Percentiles rank a stretch among this genome's conserved stretches.
These are phyloP conservation scores for Chionomys nivalis DNA, from an alignment of 2,113 vertebrate species.

Conservation along the genomic window DNA sequence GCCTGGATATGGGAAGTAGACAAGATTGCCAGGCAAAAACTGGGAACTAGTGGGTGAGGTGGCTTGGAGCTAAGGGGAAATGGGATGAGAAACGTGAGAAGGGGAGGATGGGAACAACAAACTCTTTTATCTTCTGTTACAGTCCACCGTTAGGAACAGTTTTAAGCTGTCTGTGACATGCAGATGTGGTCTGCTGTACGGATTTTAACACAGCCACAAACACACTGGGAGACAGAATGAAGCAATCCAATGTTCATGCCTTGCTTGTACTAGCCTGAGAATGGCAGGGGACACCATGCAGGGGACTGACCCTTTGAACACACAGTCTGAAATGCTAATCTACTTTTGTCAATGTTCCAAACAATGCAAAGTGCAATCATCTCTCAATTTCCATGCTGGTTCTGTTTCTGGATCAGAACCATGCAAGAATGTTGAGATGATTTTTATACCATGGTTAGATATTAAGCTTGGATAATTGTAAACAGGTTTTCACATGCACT, in stretches of 20 bases:
- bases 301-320: not conserved
- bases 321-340: not conserved
- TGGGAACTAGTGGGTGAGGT: too few relatives aligned
- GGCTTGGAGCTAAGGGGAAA: too few relatives aligned
- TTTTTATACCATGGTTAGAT: not conserved
- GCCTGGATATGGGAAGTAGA: too few relatives aligned
- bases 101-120: too few relatives aligned
- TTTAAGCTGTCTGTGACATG: not conserved
- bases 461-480: not conserved
- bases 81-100: too few relatives aligned
- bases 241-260: not conserved
- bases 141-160: not conserved
- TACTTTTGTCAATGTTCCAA: constrained; percentile 3
- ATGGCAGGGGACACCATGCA: not conserved
- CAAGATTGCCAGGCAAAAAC: too few relatives aligned
- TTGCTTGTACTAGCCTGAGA: not conserved
- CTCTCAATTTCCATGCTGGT: not conserved
- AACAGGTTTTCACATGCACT: not conserved
- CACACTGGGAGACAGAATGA: not conserved
- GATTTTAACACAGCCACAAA: not conserved
- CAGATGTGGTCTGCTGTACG: not conserved
- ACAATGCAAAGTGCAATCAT: not conserved
- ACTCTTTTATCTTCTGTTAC: not conserved
- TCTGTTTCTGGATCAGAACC: not conserved
- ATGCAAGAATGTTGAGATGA: not conserved